Base-by-base conservation (phyloP, 2,797 vertebrate species). In the Rhinichthys osculus region DNA sequence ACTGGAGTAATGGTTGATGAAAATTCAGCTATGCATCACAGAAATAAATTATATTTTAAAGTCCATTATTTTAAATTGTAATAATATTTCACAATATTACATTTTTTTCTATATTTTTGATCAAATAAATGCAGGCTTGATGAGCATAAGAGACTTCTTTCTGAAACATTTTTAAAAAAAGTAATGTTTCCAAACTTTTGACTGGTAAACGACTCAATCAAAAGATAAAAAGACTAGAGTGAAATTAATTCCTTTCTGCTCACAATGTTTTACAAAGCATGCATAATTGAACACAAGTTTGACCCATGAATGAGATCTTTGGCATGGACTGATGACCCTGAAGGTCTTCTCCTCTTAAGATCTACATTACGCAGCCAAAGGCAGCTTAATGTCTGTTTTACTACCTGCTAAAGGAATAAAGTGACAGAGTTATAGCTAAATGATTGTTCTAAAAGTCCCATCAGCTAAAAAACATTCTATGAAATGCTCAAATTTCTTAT, bases 231-330 rank as follows among this genome's bases (percentile, higher is more conserved):
- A 85, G 27, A 35, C 67, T 19, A 16, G 42, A 52, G 47, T 78
- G 23, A 54, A 79, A 72, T 21, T 4, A 78, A 80, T 72, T 67
- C 42, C 78, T 69, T 62, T 54, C 6, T 40, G 30, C 54, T 57
- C 17, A 10, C 86, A 47, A 21, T 57, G 42, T 80, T 44, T 69
- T 87, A 78, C 54, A 33, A 9, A 66, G 44, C 78, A 81, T 88
- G 38, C 57, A 85, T 87, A 83, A 87, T 87, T 87, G 70, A 89
- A 79, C 74, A 66, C 47, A 81, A 69, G 64, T 80, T 50, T 84
- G 76, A 87, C 81, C 80, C 40, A 38, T 38, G 50, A 79, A 59
- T 27, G 52, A 71, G 30, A 71, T 79, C 27, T 35, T 47, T 69
- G 76, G 35, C 74, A 70, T 70, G 64, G 2, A 42, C 52, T 44